phyloP scores from a whole-genome alignment of 2,113 vertebrate genomes.

The Perccottus glenii region DNA sequence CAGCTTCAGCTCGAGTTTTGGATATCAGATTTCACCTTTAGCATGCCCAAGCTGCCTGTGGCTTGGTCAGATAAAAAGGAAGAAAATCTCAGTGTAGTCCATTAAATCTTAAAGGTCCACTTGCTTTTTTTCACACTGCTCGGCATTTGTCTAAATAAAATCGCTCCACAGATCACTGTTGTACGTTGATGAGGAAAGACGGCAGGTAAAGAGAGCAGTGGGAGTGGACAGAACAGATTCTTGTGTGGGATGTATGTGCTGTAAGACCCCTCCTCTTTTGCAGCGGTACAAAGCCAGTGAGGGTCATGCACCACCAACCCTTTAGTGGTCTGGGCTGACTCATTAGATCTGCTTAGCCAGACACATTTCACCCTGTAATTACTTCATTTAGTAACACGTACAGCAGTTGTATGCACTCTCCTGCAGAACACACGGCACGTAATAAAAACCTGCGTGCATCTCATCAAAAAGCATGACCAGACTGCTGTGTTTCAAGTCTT shows the following conservation, averaged over 20 bases:
- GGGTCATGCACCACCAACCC: conserved; percentile 46
- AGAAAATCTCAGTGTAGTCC: conserved; percentile 4
- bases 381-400: conserved; percentile 47
- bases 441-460: conserved; percentile 21
- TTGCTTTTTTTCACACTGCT: too few relatives aligned
- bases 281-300: conserved; percentile 37
- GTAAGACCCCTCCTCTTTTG: conserved; percentile 3
- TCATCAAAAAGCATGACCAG: conserved; percentile 18
- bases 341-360: conserved; percentile 65
- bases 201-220: conserved; percentile 14
- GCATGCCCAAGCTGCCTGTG: conserved; percentile 1
- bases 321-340: conserved; percentile 43
- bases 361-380: conserved; percentile 62
- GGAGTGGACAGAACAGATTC: conserved; percentile 22
- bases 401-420: conserved; percentile 7
- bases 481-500: conserved; percentile 3
- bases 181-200: conserved; percentile 35
- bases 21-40: conserved; percentile 3
- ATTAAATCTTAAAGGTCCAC: conserved; percentile 28
- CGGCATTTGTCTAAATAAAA: conserved; percentile 43
- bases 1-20: not conserved
- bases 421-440: not conserved
- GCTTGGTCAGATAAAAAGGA: conserved; percentile 19
- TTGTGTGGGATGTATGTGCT: conserved; percentile 1
- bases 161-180: conserved; percentile 20